These are phyloP conservation scores for Nemopilema nomurai DNA, from an alignment of 30 jellyfish, hydroid and myxozoan species.

Conservation along the genomic window DNA sequence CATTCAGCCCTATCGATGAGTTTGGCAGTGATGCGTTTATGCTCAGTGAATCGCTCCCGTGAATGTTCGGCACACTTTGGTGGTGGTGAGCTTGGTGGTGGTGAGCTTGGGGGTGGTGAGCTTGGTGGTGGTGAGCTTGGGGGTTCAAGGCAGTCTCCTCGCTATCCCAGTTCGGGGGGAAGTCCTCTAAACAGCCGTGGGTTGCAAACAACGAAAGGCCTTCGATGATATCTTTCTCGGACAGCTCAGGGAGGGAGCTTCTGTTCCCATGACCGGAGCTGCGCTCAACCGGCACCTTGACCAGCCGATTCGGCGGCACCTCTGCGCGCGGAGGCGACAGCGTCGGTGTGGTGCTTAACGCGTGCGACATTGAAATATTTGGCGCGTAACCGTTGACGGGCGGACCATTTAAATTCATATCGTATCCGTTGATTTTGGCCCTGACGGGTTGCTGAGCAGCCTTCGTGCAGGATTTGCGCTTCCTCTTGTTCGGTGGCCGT, in stretches of 20 bases:
- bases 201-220: slow-evolving; percentile 75
- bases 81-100: too few relatives aligned
- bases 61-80: slow-evolving; percentile 42
- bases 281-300: slow-evolving; percentile 43
- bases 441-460: slow-evolving; percentile 56
- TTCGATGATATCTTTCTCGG: slow-evolving; percentile 76
- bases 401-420: slow-evolving; percentile 22
- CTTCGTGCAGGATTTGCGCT: slow-evolving; percentile 62
- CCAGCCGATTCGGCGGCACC: slow-evolving; percentile 68
- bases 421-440: slow-evolving; percentile 57
- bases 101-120: too few relatives aligned
- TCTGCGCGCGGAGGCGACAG: slow-evolving; percentile 76
- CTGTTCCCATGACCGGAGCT: slow-evolving; percentile 20
- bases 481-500: slow-evolving; percentile 50
- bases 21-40: slow-evolving; percentile 55
- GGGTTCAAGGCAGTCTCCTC: slow-evolving; percentile 45
- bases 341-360: slow-evolving; percentile 62
- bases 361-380: slow-evolving; percentile 43
- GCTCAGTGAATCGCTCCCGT: slow-evolving; percentile 32
- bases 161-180: slow-evolving; percentile 72
- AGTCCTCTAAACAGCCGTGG: slow-evolving; percentile 63
- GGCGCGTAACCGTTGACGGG: slow-evolving; percentile 39
- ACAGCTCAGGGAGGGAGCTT: slow-evolving; percentile 64
- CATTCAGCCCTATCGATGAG: slow-evolving; percentile 62
- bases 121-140: slow-evolving; percentile 46